These are phyloP conservation scores for human DNA, from an alignment of 2,113 vertebrate genomes.

Conservation along the genomic window DNA sequence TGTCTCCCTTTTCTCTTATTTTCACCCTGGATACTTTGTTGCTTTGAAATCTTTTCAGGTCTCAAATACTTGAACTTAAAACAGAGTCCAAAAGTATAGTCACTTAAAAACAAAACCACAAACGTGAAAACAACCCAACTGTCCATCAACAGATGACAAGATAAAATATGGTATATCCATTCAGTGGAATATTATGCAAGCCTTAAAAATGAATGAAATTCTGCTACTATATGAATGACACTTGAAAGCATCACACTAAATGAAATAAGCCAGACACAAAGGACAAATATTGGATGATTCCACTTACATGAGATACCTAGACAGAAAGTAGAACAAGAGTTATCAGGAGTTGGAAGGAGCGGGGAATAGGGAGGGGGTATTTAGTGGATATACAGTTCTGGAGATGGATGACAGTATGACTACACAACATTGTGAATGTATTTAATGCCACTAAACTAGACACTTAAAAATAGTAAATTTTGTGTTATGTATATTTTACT, in stretches of 20 bases:
- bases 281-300: background rate
- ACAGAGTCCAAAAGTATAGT: background rate
- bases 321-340: background rate
- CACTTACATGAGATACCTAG: background rate
- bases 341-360: background rate
- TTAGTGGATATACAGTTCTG: background rate
- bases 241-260: background rate
- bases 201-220: background rate
- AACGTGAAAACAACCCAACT: background rate
- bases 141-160: background rate
- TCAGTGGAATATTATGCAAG: background rate
- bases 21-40: background rate
- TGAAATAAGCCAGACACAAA: background rate
- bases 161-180: background rate
- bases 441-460: background rate
- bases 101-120: constrained; percentile 30
- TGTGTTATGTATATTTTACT: background rate
- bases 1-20: background rate
- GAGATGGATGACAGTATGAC: background rate
- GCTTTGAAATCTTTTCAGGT: background rate
- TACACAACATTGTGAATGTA: background rate
- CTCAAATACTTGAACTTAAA: background rate
- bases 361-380: background rate
- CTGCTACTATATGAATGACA: background rate
- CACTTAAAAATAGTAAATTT: background rate